Conservation (phyloP, 2,797 vertebrate species). For the Pyrocephalus nanus region DNA sequence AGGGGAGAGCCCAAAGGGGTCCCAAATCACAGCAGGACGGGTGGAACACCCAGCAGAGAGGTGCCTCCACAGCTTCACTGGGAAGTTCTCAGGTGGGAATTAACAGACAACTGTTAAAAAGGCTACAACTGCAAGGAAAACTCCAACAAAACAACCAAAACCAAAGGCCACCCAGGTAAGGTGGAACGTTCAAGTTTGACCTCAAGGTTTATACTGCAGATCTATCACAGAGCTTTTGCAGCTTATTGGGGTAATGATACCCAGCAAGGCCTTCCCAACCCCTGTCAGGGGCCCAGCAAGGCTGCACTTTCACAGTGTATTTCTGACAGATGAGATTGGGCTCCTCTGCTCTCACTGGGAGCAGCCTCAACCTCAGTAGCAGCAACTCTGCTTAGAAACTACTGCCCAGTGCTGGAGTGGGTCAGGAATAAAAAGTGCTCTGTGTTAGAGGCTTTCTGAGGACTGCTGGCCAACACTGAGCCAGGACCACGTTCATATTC, state of each 20-base stretch:
- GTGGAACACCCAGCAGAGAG: background rate
- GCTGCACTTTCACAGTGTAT: background rate
- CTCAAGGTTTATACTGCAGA: background rate
- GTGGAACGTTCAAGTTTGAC: background rate
- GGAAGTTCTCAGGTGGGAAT: background rate
- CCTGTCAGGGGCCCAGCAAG: rapidly evolving
- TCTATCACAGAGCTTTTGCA: background rate
- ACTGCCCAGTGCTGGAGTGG: rapidly evolving
- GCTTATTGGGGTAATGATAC: background rate
- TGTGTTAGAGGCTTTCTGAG: too few relatives aligned
- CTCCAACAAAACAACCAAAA: background rate
- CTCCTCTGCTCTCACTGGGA: background rate
- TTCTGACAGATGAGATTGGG: background rate
- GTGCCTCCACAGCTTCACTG: background rate
- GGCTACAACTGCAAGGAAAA: background rate
- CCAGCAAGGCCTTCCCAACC: background rate
- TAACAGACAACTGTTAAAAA: background rate
- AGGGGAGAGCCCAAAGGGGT: background rate
- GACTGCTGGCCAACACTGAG: background rate
- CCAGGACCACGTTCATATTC: background rate
- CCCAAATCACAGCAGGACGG: background rate
- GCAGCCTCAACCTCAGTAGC: background rate
- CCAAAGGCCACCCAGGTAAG: conserved; percentile 16
- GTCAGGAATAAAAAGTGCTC: background rate
- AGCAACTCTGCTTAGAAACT: background rate